These are phyloP conservation scores for Drosophila meridiana DNA, from an alignment of 2,888 invertebrate genomes.

Conservation along the genomic window DNA sequence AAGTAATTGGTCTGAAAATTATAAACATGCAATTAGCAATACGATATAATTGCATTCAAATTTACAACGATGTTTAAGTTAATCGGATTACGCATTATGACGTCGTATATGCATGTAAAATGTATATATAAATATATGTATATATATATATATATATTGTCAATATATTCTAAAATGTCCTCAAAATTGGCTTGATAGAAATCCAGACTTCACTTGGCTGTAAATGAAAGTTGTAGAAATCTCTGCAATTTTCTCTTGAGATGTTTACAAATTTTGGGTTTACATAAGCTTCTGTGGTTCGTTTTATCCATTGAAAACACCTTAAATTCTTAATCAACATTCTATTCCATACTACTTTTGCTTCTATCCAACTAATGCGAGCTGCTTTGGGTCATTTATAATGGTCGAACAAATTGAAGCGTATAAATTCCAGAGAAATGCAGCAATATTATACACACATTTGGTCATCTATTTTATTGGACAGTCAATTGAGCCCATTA, in stretches of 20 bases:
- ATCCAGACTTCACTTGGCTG: background rate
- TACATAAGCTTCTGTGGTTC: background rate
- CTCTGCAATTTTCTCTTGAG: too few species aligned
- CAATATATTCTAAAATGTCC: slow-evolving; percentile 1
- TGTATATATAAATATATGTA: background rate
- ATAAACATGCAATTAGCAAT: slow-evolving; percentile 29
- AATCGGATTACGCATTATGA: slow-evolving; percentile 11
- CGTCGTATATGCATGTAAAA: background rate
- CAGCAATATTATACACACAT: slow-evolving; percentile 40
- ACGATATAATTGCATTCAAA: slow-evolving; percentile 13
- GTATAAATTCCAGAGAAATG: slow-evolving; percentile 39
- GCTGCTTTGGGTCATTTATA: slow-evolving; percentile 37
- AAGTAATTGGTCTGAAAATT: slow-evolving; percentile 32
- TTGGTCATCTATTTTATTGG: slow-evolving; percentile 59
- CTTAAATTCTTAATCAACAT: background rate
- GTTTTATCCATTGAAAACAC: background rate
- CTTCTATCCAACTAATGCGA: slow-evolving; percentile 3
- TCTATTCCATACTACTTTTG: background rate
- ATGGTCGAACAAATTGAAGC: slow-evolving; percentile 46
- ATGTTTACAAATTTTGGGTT: background rate
- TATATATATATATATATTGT: background rate
- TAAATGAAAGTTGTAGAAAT: background rate
- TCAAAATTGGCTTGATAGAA: background rate
- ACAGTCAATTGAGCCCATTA: slow-evolving; percentile 60
- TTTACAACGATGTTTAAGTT: background rate